phyloP scores from a whole-genome alignment of 1,140 invertebrate genomes.

The Macrobrachium nipponense region DNA sequence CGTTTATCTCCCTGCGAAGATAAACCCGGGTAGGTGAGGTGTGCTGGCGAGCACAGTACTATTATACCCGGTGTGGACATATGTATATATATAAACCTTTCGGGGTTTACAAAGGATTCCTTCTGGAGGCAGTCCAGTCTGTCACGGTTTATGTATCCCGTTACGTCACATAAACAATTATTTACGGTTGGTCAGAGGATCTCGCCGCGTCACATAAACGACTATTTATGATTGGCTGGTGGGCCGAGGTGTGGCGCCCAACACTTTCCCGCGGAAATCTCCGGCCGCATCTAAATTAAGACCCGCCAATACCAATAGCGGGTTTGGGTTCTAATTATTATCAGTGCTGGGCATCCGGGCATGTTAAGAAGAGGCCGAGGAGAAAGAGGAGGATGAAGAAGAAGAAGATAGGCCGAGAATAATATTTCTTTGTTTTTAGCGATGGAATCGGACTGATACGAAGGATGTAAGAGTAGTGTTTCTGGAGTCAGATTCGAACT shows the following conservation, averaged over 20 bases:
- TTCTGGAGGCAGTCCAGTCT: background rate
- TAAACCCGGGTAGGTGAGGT: no score
- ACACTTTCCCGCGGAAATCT: constrained; percentile 51
- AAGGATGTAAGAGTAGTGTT: background rate
- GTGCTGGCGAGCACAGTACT: background rate
- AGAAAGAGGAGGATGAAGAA: background rate
- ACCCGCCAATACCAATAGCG: background rate
- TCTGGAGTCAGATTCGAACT: no score
- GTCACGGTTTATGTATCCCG: constrained; percentile 39
- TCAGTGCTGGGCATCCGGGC: background rate
- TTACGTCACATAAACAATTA: constrained; percentile 51
- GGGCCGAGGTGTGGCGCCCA: constrained; percentile 32
- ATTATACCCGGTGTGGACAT: background rate
- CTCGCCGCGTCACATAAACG: constrained; percentile 42
- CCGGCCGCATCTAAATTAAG: constrained; percentile 40
- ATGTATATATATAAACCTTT: background rate
- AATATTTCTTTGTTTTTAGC: background rate
- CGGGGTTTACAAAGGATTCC: background rate
- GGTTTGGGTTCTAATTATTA: constrained; percentile 10
- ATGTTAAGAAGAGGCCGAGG: no score
- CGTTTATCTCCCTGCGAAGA: no score
- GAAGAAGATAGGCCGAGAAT: background rate
- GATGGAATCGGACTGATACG: no score
- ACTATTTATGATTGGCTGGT: constrained; percentile 53
- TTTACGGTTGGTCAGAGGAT: constrained; percentile 51